Conservation (phyloP, 2,113 vertebrate species). For the Trogon melanurus region DNA sequence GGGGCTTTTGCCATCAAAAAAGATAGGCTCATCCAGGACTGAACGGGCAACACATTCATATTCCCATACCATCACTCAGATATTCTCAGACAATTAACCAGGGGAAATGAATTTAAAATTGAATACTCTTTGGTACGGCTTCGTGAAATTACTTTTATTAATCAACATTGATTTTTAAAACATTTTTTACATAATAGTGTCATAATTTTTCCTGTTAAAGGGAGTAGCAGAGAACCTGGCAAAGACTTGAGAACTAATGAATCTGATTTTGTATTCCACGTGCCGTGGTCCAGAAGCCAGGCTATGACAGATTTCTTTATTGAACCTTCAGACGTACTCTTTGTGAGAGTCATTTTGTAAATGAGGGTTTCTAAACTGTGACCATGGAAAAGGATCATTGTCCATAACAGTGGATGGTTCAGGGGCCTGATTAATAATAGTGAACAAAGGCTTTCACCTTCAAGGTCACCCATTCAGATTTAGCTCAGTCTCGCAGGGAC, state of each 20-base stretch:
- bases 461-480: neutral
- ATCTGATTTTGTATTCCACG: neutral
- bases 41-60: neutral
- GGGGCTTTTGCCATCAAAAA: neutral
- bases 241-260: neutral
- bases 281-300: neutral
- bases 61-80: neutral
- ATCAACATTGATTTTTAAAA: conserved; percentile 56
- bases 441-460: neutral
- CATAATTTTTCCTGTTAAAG: conserved; percentile 36
- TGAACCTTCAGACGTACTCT: neutral
- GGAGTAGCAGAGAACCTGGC: neutral
- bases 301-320: conserved; percentile 2
- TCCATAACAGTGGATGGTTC: neutral
- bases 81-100: conserved; percentile 64
- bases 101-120: conserved; percentile 65
- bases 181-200: conserved; percentile 29
- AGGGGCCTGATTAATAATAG: neutral
- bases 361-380: neutral
- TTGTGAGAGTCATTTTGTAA: neutral
- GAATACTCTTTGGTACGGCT: conserved; percentile 7
- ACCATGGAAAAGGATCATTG: neutral
- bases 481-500: neutral
- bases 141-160: conserved; percentile 70
- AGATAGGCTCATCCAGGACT: neutral